Evolutionary conservation across 37 sponge, comb jelly and placozoan species (phyloP).

Genomic region (Petrosia ficiformis): DNA sequence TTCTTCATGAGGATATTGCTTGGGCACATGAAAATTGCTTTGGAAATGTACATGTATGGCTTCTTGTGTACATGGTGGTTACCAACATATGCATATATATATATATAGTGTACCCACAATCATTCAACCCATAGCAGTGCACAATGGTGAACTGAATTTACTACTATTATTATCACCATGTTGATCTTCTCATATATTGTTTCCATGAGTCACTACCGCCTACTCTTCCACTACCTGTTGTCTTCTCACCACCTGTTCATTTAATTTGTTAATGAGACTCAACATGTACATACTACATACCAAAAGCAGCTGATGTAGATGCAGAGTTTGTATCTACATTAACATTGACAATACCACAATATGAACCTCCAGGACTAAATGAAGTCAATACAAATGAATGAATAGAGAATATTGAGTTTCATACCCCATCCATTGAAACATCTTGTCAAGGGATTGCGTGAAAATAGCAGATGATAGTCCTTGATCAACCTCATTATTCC

Average conservation of each 20-base stretch:
- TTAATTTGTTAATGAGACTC: neutral
- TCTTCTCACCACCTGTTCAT: constrained; percentile 90
- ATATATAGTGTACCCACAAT: too few species aligned
- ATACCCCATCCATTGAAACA: constrained; percentile 96
- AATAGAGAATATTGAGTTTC: too few species aligned
- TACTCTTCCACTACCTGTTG: constrained; percentile 95
- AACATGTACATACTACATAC: too few species aligned
- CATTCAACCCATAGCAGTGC: too few species aligned
- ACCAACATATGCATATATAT: too few species aligned
- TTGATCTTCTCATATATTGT: constrained; percentile 96
- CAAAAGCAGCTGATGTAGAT: constrained; percentile 98
- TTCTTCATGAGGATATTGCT: too few species aligned
- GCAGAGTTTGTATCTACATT: constrained; percentile 98
- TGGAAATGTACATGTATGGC: too few species aligned
- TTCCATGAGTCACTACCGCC: constrained; percentile 99
- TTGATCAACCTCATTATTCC: constrained; percentile 96
- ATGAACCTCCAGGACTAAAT: constrained; percentile 85
- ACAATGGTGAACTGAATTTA: neutral
- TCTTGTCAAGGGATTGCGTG: constrained; percentile 75
- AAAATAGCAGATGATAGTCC: constrained; percentile 92
- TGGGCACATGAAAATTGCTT: too few species aligned
- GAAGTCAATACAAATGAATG: neutral
- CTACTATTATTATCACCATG: constrained; percentile 62
- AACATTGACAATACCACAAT: constrained; percentile 97
- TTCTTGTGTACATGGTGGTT: too few species aligned